Base-by-base conservation (phyloP, 2,888 invertebrate species). In the Drosophila atripex region DNA sequence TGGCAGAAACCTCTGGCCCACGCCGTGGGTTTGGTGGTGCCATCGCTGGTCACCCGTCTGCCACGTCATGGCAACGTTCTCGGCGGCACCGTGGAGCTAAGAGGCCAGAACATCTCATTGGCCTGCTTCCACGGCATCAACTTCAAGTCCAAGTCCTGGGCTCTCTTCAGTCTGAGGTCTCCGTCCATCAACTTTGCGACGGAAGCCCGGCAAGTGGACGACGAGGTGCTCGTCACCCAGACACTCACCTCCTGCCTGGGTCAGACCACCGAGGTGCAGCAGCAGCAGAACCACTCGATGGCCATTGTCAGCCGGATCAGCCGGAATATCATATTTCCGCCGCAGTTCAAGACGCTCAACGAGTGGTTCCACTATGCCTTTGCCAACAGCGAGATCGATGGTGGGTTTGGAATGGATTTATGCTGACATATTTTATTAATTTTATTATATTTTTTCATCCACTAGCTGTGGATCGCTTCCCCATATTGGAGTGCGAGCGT, bases 321-420 rank as follows among this genome's bases (percentile, higher is more conserved):
- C 54, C 93, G 98, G 52, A 97, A 96, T 77, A 95, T 98, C 71
- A 94, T 98, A 70, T 98, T 98, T 92, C 98, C 98, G 73, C 98
- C 98, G 30, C 98, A 98, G 92, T 98, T 98, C 92, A 96, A 97
- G 92, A 96, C 96, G 38, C 93, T 98, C 41, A 95, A 96, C 87
- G 98, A 99, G 92, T 99, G 99, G 98, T 98, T 99, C 93, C 95
- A 96, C 86, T 99, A 99, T 92, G 97, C 98, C 0, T 98, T 99
- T 92, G 96, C 97, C 18, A 97, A 96, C 82, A 96, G 97, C 90
- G 98, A 98, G 92, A 96, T 98, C 59, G 98, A 98, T 92, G 97
- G 98, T 97, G 91, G 91, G 90, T 70, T n/a, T 1, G 1, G n/a
- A 8, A 1, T 8, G 9, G 16, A 7, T 28, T 12, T 9, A 23